Conservation (phyloP, 2,888 invertebrate genomes). For the Norana najaformis region DNA sequence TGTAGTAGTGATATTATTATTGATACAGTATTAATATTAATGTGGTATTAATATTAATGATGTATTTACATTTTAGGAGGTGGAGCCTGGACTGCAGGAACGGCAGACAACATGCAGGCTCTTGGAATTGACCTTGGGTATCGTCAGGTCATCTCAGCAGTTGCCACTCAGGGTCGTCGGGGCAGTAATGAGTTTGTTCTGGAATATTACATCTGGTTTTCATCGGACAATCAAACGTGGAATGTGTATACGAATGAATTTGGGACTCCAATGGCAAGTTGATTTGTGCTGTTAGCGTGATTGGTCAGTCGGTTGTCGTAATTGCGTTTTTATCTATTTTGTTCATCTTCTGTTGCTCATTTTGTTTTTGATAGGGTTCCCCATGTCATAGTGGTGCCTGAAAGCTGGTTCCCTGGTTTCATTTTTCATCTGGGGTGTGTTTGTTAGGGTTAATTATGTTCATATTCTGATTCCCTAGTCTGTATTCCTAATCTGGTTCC, state of each 20-base stretch:
- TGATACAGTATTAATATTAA: no score
- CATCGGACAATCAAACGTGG: slow-evolving; percentile 91
- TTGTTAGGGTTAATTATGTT: no score
- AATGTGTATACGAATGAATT: slow-evolving; percentile 70
- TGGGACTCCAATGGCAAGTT: slow-evolving; percentile 49
- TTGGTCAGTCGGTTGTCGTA: background rate
- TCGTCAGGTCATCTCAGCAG: slow-evolving; percentile 76
- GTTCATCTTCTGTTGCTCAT: background rate
- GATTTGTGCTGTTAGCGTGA: background rate
- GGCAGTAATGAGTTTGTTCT: slow-evolving; percentile 84
- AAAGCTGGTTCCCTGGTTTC: background rate
- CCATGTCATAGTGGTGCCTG: background rate
- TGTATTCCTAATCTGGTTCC: no score
- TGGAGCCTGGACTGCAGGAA: slow-evolving; percentile 59
- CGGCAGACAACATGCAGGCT: slow-evolving; percentile 81
- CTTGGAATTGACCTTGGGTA: slow-evolving; percentile 79
- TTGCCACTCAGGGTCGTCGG: slow-evolving; percentile 85
- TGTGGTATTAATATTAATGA: no score
- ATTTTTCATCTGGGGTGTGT: background rate
- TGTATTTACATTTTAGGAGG: slow-evolving; percentile 39
- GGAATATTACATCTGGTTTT: slow-evolving; percentile 87
- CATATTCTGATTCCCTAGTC: no score
- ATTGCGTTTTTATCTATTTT: background rate
- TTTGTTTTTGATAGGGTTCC: background rate
- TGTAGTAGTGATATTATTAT: no score